Evolutionary conservation across 2,888 invertebrate species (phyloP).

Genomic region (Oligia fasciuncula): DNA sequence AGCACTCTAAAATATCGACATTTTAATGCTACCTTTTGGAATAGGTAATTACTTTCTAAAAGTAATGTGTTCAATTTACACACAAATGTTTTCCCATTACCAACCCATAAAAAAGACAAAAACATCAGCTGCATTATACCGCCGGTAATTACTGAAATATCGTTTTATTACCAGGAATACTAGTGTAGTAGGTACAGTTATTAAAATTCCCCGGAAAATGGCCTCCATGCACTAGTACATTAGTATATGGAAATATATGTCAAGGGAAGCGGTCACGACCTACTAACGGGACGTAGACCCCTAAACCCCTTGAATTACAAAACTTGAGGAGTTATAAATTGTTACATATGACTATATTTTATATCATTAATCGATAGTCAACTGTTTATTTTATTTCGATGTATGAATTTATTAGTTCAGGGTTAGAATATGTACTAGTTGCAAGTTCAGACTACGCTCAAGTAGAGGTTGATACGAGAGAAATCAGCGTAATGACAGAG

Average conservation of each 20-base stretch:
- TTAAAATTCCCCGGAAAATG: conserved; percentile 28
- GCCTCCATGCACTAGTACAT: conserved; percentile 18
- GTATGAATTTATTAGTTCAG: conserved; percentile 4
- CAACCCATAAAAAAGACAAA: background rate
- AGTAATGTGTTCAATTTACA: background rate
- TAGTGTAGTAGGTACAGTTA: background rate
- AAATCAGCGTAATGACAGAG: conserved; percentile 54
- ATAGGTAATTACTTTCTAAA: background rate
- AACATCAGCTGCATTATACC: background rate
- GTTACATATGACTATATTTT: conserved; percentile 36
- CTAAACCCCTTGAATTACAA: conserved; percentile 25
- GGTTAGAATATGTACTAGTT: conserved; percentile 1
- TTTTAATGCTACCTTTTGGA: background rate
- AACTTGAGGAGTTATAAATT: conserved; percentile 38
- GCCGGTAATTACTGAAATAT: conserved; percentile 2
- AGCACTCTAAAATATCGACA: background rate
- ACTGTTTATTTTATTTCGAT: conserved; percentile 20
- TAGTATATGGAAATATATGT: conserved; percentile 35
- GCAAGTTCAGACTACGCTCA: conserved; percentile 12
- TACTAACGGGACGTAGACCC: conserved; percentile 51
- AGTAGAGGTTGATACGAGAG: conserved; percentile 36
- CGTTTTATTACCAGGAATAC: conserved; percentile 19
- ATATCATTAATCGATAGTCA: conserved; percentile 32
- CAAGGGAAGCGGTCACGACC: conserved; percentile 56
- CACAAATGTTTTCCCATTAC: background rate